Conservation (phyloP, 2,888 invertebrate genomes). For the Drosophila niveifrons region DNA sequence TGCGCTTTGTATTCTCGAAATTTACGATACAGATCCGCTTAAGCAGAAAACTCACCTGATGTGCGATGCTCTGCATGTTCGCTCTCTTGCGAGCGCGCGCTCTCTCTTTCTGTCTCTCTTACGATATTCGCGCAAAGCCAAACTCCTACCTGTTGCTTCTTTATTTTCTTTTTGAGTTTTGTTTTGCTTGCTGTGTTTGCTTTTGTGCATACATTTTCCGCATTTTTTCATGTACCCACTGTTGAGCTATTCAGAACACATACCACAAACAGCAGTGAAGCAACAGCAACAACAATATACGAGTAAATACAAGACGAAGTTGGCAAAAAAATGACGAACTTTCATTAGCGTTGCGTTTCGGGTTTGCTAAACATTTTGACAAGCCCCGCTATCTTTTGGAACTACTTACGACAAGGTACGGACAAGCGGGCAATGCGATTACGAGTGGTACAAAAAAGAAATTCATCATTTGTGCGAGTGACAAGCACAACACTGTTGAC, state of each 20-base stretch:
- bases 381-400: slow-evolving; percentile 54
- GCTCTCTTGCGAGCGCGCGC: slow-evolving; percentile 4
- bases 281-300: slow-evolving; percentile 26
- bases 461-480: slow-evolving; percentile 69
- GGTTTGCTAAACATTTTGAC: slow-evolving; percentile 65
- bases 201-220: slow-evolving; percentile 66
- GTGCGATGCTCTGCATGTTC: not conserved
- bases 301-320: slow-evolving; percentile 28
- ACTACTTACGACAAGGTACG: slow-evolving; percentile 5
- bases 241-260: slow-evolving; percentile 66
- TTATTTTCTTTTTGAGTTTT: slow-evolving; percentile 46
- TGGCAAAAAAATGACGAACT: slow-evolving; percentile 54
- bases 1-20: slow-evolving; percentile 30
- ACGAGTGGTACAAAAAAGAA: slow-evolving; percentile 74
- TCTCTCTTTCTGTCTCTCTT: not conserved
- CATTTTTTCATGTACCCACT: slow-evolving; percentile 69
- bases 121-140: slow-evolving; percentile 55
- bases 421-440: slow-evolving; percentile 47
- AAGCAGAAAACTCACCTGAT: slow-evolving; percentile 30
- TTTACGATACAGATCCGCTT: slow-evolving; percentile 58
- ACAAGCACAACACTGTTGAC: slow-evolving; percentile 53
- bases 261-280: slow-evolving; percentile 34
- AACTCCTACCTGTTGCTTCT: slow-evolving; percentile 61
- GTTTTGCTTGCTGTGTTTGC: slow-evolving; percentile 37
- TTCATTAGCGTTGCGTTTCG: slow-evolving; percentile 68